Evolutionary conservation across 2,113 vertebrate genomes (phyloP).

Genomic region (Chroicocephalus ridibundus): DNA sequence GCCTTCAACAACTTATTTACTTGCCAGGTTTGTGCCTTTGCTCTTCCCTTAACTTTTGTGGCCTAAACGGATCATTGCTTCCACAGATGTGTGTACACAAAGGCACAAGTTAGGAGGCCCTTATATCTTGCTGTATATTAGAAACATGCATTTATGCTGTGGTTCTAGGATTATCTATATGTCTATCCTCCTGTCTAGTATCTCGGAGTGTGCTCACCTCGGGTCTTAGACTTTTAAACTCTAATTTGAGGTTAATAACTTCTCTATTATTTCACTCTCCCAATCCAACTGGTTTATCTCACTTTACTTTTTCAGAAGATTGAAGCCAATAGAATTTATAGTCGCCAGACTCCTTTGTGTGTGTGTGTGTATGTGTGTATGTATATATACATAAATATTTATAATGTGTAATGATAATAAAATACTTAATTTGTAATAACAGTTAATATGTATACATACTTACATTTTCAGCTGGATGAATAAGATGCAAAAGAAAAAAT

Average conservation of each 20-base stretch:
- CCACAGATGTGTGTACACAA: fast-evolving
- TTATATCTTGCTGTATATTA: background rate
- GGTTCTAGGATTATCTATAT: background rate
- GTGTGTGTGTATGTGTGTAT: too few species aligned
- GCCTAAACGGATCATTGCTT: background rate
- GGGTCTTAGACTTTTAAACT: background rate
- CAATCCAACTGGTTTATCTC: background rate
- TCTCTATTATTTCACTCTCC: background rate
- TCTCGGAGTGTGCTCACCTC: background rate
- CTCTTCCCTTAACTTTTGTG: background rate
- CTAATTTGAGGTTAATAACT: background rate
- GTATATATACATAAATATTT: background rate
- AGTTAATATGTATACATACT: background rate
- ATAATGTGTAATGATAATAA: background rate
- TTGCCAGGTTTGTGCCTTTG: background rate
- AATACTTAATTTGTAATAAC: background rate
- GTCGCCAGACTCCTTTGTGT: background rate
- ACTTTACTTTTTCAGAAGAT: background rate
- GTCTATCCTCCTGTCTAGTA: background rate
- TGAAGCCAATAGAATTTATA: background rate
- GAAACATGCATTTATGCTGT: background rate
- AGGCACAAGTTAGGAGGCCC: background rate
- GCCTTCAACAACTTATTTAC: background rate
- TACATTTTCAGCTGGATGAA: background rate
- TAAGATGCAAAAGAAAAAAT: background rate